Evolutionary conservation across 2,797 vertebrate species (phyloP).

Genomic region (Tenualosa thibaudeaui): DNA sequence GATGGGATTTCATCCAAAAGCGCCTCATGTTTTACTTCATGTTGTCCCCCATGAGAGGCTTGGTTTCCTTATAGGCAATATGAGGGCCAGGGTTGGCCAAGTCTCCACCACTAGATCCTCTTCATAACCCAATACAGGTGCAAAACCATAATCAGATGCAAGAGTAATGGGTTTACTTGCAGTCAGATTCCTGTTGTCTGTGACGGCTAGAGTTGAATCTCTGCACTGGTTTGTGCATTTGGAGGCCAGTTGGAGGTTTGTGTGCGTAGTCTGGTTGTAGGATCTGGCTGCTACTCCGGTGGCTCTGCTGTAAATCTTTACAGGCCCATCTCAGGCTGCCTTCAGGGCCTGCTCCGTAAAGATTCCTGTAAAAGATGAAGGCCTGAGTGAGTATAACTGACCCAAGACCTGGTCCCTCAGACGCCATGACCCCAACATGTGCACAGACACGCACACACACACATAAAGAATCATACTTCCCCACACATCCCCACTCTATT

Average conservation of each 20-base stretch:
- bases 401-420: neutral
- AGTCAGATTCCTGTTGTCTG: neutral
- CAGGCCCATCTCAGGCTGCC: slow-evolving; percentile 53
- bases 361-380: slow-evolving; percentile 22
- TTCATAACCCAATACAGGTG: neutral
- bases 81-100: neutral
- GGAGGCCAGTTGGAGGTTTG: neutral
- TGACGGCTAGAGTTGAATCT: neutral
- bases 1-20: slow-evolving; percentile 24
- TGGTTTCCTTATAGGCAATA: neutral
- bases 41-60: neutral
- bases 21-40: slow-evolving; percentile 37
- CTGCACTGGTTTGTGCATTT: neutral
- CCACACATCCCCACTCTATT: slow-evolving; percentile 22
- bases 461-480: slow-evolving; percentile 28
- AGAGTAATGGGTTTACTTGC: neutral
- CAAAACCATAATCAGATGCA: neutral
- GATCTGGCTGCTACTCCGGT: neutral
- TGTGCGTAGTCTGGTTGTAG: neutral
- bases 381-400: neutral
- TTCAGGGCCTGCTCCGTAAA: slow-evolving; percentile 51
- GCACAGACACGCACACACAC: slow-evolving; percentile 2
- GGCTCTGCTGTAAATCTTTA: slow-evolving; percentile 44
- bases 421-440: neutral
- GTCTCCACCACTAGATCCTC: neutral